Conservation (phyloP, 2,888 invertebrate genomes). For the Drosophila bunnanda region DNA sequence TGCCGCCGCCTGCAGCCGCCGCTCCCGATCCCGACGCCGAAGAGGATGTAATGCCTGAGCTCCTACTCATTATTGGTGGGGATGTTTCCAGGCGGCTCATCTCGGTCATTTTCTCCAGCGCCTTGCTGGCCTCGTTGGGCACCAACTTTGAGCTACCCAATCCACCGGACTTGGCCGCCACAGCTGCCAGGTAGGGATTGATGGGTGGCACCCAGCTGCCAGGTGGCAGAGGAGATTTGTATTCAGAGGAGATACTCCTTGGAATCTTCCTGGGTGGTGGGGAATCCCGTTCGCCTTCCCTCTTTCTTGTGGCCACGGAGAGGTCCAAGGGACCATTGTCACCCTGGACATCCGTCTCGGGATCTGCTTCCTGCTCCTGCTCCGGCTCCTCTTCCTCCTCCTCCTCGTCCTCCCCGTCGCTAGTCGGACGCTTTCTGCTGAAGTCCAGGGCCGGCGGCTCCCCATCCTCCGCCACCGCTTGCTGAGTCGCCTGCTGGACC, state of each 20-base stretch:
- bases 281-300: conserved; percentile 88
- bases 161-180: conserved; percentile 86
- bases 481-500: conserved; percentile 83
- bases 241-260: conserved; percentile 87
- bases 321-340: conserved; percentile 89
- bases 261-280: conserved; percentile 87
- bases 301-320: conserved; percentile 91
- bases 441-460: conserved; percentile 91
- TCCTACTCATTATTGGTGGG: conserved; percentile 82
- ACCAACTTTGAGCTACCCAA: conserved; percentile 87
- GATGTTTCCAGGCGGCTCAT: conserved; percentile 90
- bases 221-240: conserved; percentile 86
- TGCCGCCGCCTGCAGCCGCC: conserved; percentile 63
- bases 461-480: conserved; percentile 80
- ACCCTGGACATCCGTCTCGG: conserved; percentile 36
- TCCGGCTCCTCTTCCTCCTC: conserved; percentile 66
- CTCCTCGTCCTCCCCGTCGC: conserved; percentile 54
- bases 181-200: conserved; percentile 92
- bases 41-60: neutral
- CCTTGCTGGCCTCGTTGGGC: conserved; percentile 93
- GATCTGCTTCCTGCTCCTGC: conserved; percentile 28
- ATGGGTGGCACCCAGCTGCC: conserved; percentile 93
- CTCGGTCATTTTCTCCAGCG: conserved; percentile 96
- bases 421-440: conserved; percentile 89
- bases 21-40: conserved; percentile 12